Evolutionary conservation across 2,888 invertebrate genomes (phyloP).

Genomic region (Clepsis dumicolana): DNA sequence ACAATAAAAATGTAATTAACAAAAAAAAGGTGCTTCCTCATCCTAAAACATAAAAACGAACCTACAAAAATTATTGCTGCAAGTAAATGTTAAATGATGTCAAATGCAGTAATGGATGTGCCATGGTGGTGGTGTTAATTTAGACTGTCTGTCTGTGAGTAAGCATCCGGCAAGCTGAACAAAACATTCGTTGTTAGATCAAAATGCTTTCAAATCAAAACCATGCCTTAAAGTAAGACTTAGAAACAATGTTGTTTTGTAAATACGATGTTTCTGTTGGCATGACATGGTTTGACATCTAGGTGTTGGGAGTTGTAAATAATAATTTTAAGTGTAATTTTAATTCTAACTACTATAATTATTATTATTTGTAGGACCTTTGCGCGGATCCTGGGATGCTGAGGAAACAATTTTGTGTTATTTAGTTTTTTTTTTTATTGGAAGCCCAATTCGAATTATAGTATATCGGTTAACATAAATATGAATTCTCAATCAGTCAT

Average conservation of each 20-base stretch:
- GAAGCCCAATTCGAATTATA: not conserved
- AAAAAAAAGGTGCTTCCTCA: slow-evolving; percentile 1
- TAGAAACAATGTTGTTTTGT: not conserved
- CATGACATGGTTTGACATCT: slow-evolving; percentile 74
- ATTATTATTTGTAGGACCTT: slow-evolving; percentile 27
- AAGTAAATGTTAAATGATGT: slow-evolving; percentile 18
- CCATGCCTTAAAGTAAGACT: slow-evolving; percentile 71
- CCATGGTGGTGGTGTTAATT: slow-evolving; percentile 30
- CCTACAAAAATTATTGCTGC: not conserved
- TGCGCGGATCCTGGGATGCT: slow-evolving; percentile 38
- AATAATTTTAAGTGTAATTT: slow-evolving; percentile 8
- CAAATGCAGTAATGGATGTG: slow-evolving; percentile 30
- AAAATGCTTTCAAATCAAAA: slow-evolving; percentile 71
- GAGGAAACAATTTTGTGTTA: slow-evolving; percentile 6
- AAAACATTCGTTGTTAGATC: slow-evolving; percentile 68
- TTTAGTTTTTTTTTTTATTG: not conserved
- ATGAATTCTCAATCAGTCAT: not conserved
- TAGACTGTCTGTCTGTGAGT: slow-evolving; percentile 51
- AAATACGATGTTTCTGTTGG: slow-evolving; percentile 60
- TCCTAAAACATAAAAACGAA: not conserved
- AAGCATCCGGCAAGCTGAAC: slow-evolving; percentile 61
- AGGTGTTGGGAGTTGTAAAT: slow-evolving; percentile 1
- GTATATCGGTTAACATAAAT: not conserved
- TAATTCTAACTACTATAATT: slow-evolving; percentile 31
- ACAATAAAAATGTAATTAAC: not conserved